Evolutionary conservation across 2,888 invertebrate species (phyloP).

Genomic region (Hypolimnas misippus): DNA sequence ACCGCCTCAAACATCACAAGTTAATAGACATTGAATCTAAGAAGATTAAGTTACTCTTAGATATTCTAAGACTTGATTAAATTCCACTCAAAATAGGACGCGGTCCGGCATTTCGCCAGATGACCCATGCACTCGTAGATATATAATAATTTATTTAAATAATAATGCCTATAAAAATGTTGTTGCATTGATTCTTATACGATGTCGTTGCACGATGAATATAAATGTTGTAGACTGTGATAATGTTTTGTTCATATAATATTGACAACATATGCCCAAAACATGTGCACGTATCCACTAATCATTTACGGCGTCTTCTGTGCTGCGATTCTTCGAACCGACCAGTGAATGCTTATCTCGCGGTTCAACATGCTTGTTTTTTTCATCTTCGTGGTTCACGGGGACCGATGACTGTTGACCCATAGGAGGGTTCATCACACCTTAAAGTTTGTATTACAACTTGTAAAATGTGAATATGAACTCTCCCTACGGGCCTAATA

Average conservation of each 20-base stretch:
- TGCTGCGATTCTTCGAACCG: neutral
- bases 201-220: neutral
- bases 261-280: constrained; percentile 7
- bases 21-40: too few relatives aligned
- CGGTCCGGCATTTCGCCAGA: too few relatives aligned
- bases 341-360: too few relatives aligned
- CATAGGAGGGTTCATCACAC: neutral
- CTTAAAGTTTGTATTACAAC: neutral
- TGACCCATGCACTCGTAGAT: too few relatives aligned
- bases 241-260: constrained; percentile 10
- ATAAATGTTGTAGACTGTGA: constrained; percentile 3
- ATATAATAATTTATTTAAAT: too few relatives aligned
- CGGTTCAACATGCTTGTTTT: too few relatives aligned
- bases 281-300: constrained; percentile 10
- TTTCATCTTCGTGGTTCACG: neutral
- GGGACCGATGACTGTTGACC: neutral
- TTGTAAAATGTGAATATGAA: constrained; percentile 3
- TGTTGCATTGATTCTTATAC: neutral
- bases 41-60: too few relatives aligned
- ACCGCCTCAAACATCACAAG: too few relatives aligned
- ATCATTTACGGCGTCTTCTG: neutral
- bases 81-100: too few relatives aligned
- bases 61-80: too few relatives aligned
- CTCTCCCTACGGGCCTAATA: constrained; percentile 7
- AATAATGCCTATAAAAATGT: too few relatives aligned